A percentile compares a stretch with the other conserved stretches of the same genome.
Conservation (phyloP, 2,797 vertebrate species). For the Acanthopagrus latus region DNA sequence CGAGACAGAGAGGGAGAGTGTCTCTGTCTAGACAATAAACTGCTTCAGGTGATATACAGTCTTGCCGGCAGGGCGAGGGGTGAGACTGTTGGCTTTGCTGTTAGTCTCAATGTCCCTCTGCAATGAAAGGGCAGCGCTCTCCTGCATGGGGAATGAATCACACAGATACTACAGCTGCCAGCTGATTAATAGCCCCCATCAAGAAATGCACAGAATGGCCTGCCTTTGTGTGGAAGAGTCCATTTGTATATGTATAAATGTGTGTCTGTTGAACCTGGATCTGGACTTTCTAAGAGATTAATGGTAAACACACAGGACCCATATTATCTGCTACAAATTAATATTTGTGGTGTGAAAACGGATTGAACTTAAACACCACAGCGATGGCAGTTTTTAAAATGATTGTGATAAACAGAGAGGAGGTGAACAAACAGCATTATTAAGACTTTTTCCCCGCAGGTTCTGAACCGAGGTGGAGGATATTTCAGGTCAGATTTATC, state of each 20-base stretch:
- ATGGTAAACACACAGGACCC: constrained; percentile 10
- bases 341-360: not conserved
- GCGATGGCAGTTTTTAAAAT: not conserved
- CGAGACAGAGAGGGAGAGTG: constrained; percentile 26
- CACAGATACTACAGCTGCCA: constrained; percentile 43
- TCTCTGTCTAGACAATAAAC: constrained; percentile 75
- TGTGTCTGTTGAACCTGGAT: not conserved
- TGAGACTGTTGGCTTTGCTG: constrained; percentile 32
- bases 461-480: constrained; percentile 9
- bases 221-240: not conserved
- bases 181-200: constrained; percentile 72
- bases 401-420: not conserved
- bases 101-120: constrained; percentile 59
- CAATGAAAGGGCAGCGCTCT: constrained; percentile 55
- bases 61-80: constrained; percentile 31
- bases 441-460: not conserved
- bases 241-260: constrained; percentile 27
- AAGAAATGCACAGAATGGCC: constrained; percentile 26
- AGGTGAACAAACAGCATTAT: not conserved
- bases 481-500: constrained; percentile 29
- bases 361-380: not conserved
- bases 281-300: constrained; percentile 14
- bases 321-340: constrained; percentile 18
- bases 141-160: constrained; percentile 53
- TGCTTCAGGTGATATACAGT: constrained; percentile 68